Base-by-base conservation (phyloP, 2,888 invertebrate species). In the Nasonia oneida region DNA sequence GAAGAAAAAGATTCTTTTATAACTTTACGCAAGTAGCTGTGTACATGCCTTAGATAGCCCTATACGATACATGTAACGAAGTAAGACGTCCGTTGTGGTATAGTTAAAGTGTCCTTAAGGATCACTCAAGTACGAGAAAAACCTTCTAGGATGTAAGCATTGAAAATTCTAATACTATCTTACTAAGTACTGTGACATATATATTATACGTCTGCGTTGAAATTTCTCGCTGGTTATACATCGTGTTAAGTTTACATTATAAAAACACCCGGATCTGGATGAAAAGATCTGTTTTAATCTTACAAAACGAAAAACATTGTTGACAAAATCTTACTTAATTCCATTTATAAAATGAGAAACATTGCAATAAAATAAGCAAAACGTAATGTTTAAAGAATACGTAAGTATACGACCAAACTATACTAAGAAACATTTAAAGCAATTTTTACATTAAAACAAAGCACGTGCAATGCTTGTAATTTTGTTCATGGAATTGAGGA, bases 61-160 rank as follows among this genome's bases (percentile, higher is more conserved):
- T 71, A 29, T 29, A 74, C 23, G 39, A 53, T 23, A 64, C 23
- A 77, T 50, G 75, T 76, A 84, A 80, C 23, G 71, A 83, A 80
- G 33, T 75, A 81, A 80, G 74, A 81, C 53, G 39, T 78, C 53
- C 77, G 53, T 37, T 73, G 71, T 47, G 78, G 61, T 39, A 64
- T 81, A 81, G 73, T 71, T 64, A 81, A 85, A 85, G 71, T 84
- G 73, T 81, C 77, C 77, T 73, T 77, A 81, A 81, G 78, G 64
- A 85, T 77, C 73, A 85, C 85, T 73, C 53, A 42, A 50, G n/a
- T n/a, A 61, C n/a, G 82, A 78, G 71, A 81, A 75, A 53, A 79
- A 33, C n/a, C 37, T 84, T 75, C 15, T 74, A 75, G n/a, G 67
- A 29, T 29, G 2, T 80, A 70, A 84, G 39, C 39, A 80, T 37